Percentiles rank a stretch among this genome's conserved stretches.
Conservation (phyloP, 2,888 invertebrate genomes). For the Psylliodes chrysocephalus region DNA sequence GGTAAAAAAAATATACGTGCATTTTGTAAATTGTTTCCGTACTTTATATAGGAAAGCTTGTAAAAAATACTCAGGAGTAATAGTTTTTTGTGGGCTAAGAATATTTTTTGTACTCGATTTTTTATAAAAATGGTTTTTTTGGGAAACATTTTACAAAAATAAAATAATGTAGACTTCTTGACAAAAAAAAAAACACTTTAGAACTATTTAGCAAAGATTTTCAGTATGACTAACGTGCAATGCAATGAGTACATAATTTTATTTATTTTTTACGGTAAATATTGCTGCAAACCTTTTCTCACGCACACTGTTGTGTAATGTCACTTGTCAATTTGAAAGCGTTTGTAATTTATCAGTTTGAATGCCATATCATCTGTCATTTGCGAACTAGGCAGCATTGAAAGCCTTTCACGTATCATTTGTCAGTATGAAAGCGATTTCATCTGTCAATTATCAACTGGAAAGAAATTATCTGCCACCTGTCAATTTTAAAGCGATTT, state of each 20-base stretch:
- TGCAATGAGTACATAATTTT: too few species aligned
- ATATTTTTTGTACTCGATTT: neutral
- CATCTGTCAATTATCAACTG: too few species aligned
- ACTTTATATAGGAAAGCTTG: neutral
- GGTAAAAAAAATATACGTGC: too few species aligned
- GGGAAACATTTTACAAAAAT: neutral
- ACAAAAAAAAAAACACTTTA: neutral
- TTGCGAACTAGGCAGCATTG: too few species aligned
- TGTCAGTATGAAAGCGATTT: too few species aligned
- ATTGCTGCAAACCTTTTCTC: too few species aligned
- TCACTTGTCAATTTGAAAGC: neutral
- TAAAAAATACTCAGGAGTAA: constrained; percentile 11
- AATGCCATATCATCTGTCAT: too few species aligned
- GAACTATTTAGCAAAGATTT: neutral
- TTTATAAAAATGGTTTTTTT: neutral
- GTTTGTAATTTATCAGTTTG: neutral
- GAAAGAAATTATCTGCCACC: too few species aligned
- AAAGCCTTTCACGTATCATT: too few species aligned
- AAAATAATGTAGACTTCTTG: neutral
- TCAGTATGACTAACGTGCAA: neutral
- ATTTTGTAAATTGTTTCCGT: constrained; percentile 18
- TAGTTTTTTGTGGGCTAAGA: neutral
- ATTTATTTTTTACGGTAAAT: too few species aligned
- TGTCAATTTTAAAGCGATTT: too few species aligned
- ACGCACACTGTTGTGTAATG: too few species aligned